Evolutionary conservation across 2,888 invertebrate genomes (phyloP), one percentile per base, ranked within the genome.

Genomic region (Phaedon cochleariae): DNA sequence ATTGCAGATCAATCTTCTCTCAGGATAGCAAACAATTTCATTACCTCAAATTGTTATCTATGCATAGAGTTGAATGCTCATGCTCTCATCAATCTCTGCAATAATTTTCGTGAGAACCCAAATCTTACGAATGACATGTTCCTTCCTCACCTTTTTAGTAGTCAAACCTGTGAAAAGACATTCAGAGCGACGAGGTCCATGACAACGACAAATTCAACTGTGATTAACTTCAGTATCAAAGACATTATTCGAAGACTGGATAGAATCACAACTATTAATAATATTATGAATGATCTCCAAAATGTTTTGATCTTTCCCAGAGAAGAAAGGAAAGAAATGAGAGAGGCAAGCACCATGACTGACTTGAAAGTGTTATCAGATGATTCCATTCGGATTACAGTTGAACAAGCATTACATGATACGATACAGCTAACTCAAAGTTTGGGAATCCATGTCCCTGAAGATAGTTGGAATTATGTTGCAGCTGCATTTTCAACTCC

Each of bases 141-240:
- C 21, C 20, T 57, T 41, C 57, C 57, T 59, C 53, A 48, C 46
- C 20, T 62, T 5, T 45, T 52, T 10, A 46, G 29, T 34, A 34
- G 31, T 34, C 59, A 59, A 17, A 48, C 48, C 46, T 46, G 26
- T 18, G 41, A 22, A 34, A 29, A 55, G 46, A 37, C 22, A 46
- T 57, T 62, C 45, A 62, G 62, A 62, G 26, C 53, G 17, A 62
- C 45, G 17, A 57, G 62, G 41, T 57, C 62, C 21, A 53, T 62
- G 55, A 55, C 62, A 12, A 31, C 62, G 22, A 62, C 55, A 31
- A 41, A 57, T 45, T 62, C 55, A 22, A 62, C 62, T 37, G 45
- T 53, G 15, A 46, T 58, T 37, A 62, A 41, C 21, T 62, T 20
- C 45, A 62, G 62, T 26, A 53, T 29, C 31, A 12, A 53, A 22